phyloP scores from a whole-genome alignment of 2,888 invertebrate species.

The Nipponacmea schrenckii region DNA sequence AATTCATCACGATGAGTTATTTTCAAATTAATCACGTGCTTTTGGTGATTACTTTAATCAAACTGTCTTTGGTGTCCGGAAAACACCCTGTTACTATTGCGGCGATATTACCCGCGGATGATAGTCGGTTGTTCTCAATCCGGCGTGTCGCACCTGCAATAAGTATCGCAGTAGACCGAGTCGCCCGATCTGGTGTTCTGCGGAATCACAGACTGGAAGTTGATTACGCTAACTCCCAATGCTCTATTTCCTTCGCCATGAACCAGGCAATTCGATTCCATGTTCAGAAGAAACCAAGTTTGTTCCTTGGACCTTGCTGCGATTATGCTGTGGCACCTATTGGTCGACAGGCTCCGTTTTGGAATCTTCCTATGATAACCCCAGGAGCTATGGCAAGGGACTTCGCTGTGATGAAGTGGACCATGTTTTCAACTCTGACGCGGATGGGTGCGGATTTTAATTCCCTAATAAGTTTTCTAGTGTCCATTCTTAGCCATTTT shows the following conservation, averaged over 20 bases:
- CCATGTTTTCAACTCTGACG: slow-evolving; percentile 81
- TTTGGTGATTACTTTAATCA: too few relatives aligned
- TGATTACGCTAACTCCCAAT: slow-evolving; percentile 48
- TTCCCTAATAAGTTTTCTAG: slow-evolving; percentile 41
- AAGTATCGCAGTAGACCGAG: slow-evolving; percentile 54
- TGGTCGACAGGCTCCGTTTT: slow-evolving; percentile 75
- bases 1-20: too few relatives aligned
- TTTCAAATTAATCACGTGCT: too few relatives aligned
- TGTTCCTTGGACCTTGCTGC: slow-evolving; percentile 63
- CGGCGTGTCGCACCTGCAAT: slow-evolving; percentile 61
- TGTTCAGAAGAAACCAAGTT: slow-evolving; percentile 49
- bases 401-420: slow-evolving; percentile 47
- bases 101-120: slow-evolving; percentile 45
- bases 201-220: slow-evolving; percentile 29
- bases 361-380: slow-evolving; percentile 91
- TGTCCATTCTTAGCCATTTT: slow-evolving; percentile 32
- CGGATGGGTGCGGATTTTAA: slow-evolving; percentile 57
- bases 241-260: slow-evolving; percentile 55
- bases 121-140: slow-evolving; percentile 45
- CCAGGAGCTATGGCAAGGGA: slow-evolving; percentile 64
- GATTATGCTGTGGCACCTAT: slow-evolving; percentile 85
- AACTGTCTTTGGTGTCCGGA: too few relatives aligned
- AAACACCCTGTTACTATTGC: slow-evolving; percentile 39
- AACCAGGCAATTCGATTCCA: slow-evolving; percentile 58
- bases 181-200: slow-evolving; percentile 28